Conservation (phyloP, 2,797 vertebrate species). For the Eutrigla gurnardus region DNA sequence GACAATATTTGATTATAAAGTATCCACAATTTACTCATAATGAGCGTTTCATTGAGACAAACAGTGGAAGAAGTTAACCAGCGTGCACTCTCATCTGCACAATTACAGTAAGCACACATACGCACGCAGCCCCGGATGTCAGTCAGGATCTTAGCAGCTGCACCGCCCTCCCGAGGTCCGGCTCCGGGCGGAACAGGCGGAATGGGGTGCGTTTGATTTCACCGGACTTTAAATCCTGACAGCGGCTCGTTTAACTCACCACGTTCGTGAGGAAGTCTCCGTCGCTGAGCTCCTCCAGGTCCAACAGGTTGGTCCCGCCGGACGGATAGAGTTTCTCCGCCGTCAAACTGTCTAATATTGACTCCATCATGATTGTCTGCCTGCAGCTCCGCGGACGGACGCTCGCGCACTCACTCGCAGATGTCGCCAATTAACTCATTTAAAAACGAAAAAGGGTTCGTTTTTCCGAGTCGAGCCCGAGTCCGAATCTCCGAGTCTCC, state of each 20-base stretch:
- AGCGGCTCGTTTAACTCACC: conserved; percentile 76
- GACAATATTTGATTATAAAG: not conserved
- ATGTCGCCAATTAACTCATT: conserved; percentile 44
- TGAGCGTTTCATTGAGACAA: not conserved
- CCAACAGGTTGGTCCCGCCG: conserved; percentile 78
- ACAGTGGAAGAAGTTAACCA: conserved; percentile 33
- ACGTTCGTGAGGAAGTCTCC: conserved; percentile 95
- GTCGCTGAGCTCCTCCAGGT: conserved; percentile 93
- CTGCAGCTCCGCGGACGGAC: conserved; percentile 4
- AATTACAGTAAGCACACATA: conserved; percentile 31
- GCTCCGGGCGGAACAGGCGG: conserved; percentile 72
- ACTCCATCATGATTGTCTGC: conserved; percentile 85
- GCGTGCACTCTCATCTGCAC: conserved; percentile 32
- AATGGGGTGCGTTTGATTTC: conserved; percentile 51
- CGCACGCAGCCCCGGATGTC: conserved; percentile 68
- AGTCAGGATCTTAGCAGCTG: conserved; percentile 65
- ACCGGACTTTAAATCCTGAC: not conserved
- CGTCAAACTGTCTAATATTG: conserved; percentile 90
- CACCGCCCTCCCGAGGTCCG: conserved; percentile 76
- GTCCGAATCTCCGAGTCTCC: too few relatives aligned
- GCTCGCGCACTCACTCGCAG: too few relatives aligned
- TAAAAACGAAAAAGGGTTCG: conserved; percentile 23
- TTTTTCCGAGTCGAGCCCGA: not conserved
- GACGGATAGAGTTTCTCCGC: conserved; percentile 90
- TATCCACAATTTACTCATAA: not conserved